phyloP scores from a whole-genome alignment of 2,888 invertebrate species.

The Chorisops tibialis region DNA sequence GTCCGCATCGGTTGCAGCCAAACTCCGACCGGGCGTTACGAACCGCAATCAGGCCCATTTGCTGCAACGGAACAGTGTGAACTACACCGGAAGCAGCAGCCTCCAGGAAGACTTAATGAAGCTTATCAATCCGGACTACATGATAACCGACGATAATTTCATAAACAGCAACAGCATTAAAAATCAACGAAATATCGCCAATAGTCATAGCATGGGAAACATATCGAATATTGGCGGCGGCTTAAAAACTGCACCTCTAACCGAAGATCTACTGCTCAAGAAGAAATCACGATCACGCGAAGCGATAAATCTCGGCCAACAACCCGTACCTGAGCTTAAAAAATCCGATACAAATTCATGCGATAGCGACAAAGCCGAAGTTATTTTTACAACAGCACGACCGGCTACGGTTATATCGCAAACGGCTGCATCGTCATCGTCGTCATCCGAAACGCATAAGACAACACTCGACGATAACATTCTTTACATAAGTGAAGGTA shows the following conservation, averaged over 20 bases:
- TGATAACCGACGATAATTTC: constrained; percentile 47
- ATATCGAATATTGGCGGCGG: constrained; percentile 34
- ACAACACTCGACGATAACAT: constrained; percentile 32
- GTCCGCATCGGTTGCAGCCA: constrained; percentile 36
- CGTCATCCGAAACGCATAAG: constrained; percentile 48
- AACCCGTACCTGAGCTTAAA: constrained; percentile 37
- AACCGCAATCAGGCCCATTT: constrained; percentile 53
- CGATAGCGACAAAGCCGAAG: constrained; percentile 49
- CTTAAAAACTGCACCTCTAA: constrained; percentile 31
- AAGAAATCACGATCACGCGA: constrained; percentile 38
- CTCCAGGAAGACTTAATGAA: constrained; percentile 83
- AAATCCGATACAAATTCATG: constrained; percentile 37
- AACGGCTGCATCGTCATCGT: constrained; percentile 51
- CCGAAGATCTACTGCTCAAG: constrained; percentile 35
- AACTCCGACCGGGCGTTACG: constrained; percentile 55
- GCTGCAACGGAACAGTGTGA: constrained; percentile 43
- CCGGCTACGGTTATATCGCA: constrained; percentile 63
- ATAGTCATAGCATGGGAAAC: constrained; percentile 39
- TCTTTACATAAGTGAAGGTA: constrained; percentile 35
- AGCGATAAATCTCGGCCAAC: constrained; percentile 43
- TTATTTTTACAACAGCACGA: constrained; percentile 62
- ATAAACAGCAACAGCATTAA: constrained; percentile 30
- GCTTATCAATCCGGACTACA: constrained; percentile 76
- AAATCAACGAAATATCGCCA: constrained; percentile 34
- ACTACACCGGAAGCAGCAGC: constrained; percentile 53